Base-by-base conservation (phyloP, 2,113 vertebrate genomes). In the Brevimyrus niger region DNA sequence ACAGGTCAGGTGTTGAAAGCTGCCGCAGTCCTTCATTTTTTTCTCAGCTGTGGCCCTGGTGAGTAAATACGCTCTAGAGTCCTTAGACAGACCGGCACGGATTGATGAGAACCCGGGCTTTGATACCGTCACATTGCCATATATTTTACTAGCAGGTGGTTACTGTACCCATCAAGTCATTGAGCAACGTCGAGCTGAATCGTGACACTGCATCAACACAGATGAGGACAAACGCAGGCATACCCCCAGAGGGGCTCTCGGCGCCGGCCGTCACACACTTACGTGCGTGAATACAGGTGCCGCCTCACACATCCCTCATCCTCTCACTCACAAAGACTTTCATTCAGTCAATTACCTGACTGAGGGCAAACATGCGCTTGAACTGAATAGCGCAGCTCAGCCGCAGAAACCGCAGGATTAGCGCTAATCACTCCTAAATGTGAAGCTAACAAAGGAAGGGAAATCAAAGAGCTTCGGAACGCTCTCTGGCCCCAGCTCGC, bases 51-150 rank as follows among this genome's bases (percentile, higher is more conserved):
- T n/a, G 19, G n/a, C n/a, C n/a, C 69, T 87, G 92, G 90, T 90
- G 83, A 50, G 91, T 90, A 92, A 93, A 92, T 89, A 93, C 88
- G 69, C 89, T 53, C 90, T 61, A 69, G 88, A 92, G 91, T 84
- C 42, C 31, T 89, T 50, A 35, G 27, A 89, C 23, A 10, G 35
- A 19, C 23, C 55, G n/a, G 44, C 38, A 90, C 88, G 89, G 91
- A 90, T 93, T 90, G 91, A 91, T 92, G 91, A 92, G 89, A 21
- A 58, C 86, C 91, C 84, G 89, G 76, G n/a, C 92, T 94, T 94
- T 94, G 92, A 93, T 93, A 91, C 91, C 92, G 94, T 94, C 94
- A 94, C 13, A 10, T 50, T 90, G 93, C 94, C 88, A 51, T 90
- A 94, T 94, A 85, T 90, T 90, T 51, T 91, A 17, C 90, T 38